Conservation (phyloP, 2,113 vertebrate species). For the Mystacornis crossleyi region DNA sequence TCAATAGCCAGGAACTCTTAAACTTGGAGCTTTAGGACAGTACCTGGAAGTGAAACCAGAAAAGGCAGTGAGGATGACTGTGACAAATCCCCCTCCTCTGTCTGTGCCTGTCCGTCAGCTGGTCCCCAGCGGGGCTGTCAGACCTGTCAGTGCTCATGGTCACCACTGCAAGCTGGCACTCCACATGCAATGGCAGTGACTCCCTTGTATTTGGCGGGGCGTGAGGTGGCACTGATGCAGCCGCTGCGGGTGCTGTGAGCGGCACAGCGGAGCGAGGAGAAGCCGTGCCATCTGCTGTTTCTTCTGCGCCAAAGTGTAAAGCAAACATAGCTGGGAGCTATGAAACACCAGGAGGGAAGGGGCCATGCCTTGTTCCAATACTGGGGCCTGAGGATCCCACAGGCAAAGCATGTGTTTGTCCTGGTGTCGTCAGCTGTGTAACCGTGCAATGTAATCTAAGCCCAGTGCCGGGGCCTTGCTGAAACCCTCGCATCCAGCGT, state of each 20-base stretch:
- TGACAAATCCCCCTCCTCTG: not conserved
- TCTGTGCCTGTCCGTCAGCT: rapidly evolving
- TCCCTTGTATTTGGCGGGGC: not conserved
- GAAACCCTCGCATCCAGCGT: slow-evolving; percentile 1
- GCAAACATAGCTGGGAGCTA: slow-evolving; percentile 63
- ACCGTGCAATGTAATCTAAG: not conserved
- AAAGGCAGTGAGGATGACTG: not conserved
- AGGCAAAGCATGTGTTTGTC: slow-evolving; percentile 44
- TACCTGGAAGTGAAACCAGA: not conserved
- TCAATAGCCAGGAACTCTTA: not conserved
- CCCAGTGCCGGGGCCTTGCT: not conserved
- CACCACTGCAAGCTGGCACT: not conserved
- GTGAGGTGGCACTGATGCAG: not conserved
- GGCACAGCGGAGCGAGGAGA: not conserved
- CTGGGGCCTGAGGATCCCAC: not conserved
- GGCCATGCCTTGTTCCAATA: not conserved
- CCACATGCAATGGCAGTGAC: rapidly evolving
- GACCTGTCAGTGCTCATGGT: not conserved
- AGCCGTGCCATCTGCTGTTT: slow-evolving; percentile 56
- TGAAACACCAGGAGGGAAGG: slow-evolving; percentile 52
- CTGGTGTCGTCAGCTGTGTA: not conserved
- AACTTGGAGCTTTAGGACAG: not conserved
- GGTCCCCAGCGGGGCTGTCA: not conserved
- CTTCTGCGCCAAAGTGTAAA: slow-evolving; percentile 22
- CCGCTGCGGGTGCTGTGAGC: not conserved